phyloP scores from a whole-genome alignment of 2,888 invertebrate species.

The Acrocyrtus sp. region DNA sequence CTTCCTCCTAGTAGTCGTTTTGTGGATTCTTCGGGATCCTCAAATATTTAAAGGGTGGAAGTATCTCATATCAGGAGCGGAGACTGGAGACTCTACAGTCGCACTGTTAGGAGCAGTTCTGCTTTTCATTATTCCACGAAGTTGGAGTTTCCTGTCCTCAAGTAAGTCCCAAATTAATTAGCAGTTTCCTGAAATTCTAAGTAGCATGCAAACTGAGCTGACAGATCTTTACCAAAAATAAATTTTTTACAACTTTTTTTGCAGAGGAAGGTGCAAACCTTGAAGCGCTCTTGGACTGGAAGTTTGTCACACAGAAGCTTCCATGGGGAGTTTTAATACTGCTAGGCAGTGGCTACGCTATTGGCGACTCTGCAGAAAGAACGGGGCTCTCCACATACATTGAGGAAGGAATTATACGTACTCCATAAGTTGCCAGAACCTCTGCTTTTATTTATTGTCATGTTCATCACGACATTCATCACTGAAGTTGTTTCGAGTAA shows the following conservation, averaged over 20 bases:
- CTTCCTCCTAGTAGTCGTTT: constrained; percentile 37
- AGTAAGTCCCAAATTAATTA: constrained; percentile 15
- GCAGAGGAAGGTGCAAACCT: constrained; percentile 20
- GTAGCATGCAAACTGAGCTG: too few species aligned
- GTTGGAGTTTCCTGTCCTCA: constrained; percentile 30
- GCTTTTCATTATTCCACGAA: constrained; percentile 52
- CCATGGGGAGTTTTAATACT: constrained; percentile 52
- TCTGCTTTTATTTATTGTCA: constrained; percentile 27
- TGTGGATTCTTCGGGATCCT: constrained; percentile 56
- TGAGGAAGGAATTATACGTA: neutral
- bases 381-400: constrained; percentile 29
- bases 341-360: constrained; percentile 47
- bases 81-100: constrained; percentile 49
- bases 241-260: too few species aligned
- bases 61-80: neutral
- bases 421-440: constrained; percentile 16
- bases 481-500: constrained; percentile 53
- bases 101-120: constrained; percentile 46
- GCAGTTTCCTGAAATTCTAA: neutral
- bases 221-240: neutral
- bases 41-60: constrained; percentile 52
- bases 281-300: constrained; percentile 53
- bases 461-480: constrained; percentile 39
- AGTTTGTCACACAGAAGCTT: constrained; percentile 45
- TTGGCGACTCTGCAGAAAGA: constrained; percentile 23